phyloP scores from a whole-genome alignment of 2,888 invertebrate genomes.

The Pheosia tremula region DNA sequence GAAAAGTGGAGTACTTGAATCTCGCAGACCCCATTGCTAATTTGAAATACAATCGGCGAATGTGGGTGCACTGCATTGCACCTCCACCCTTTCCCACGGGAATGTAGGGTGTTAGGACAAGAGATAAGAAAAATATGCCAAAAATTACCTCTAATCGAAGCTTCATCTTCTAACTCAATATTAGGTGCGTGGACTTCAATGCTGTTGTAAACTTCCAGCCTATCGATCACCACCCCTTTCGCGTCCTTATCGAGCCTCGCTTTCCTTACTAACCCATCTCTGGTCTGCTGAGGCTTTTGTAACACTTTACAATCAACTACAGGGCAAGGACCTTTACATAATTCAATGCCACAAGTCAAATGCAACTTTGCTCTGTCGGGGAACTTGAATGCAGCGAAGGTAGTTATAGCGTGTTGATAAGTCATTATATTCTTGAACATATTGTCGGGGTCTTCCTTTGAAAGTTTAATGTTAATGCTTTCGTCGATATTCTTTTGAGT shows the following conservation, averaged over 20 bases:
- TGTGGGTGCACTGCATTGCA: no score
- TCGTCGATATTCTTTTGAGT: conserved; percentile 63
- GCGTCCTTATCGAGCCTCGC: conserved; percentile 79
- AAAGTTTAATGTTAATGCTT: conserved; percentile 54
- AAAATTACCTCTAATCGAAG: conserved; percentile 74
- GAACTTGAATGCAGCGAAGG: conserved; percentile 93
- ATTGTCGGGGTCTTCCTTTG: conserved; percentile 66
- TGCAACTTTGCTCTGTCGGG: conserved; percentile 91
- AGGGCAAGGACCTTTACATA: conserved; percentile 90
- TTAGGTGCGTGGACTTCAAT: conserved; percentile 92
- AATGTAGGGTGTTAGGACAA: no score
- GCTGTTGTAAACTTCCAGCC: conserved; percentile 91
- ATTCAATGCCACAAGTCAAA: conserved; percentile 89
- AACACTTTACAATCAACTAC: conserved; percentile 82
- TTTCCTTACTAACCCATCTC: conserved; percentile 74
- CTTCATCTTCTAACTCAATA: conserved; percentile 88
- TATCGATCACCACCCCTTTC: conserved; percentile 85
- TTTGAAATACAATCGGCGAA: no score
- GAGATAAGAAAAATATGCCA: neutral
- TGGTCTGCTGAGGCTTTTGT: conserved; percentile 74
- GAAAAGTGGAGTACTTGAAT: no score
- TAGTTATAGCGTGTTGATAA: conserved; percentile 82
- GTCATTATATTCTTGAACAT: conserved; percentile 79
- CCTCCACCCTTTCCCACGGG: no score
- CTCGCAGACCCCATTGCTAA: no score